These are phyloP conservation scores for Nomada ferruginata DNA, from an alignment of 2,888 invertebrate species.

Conservation along the genomic window DNA sequence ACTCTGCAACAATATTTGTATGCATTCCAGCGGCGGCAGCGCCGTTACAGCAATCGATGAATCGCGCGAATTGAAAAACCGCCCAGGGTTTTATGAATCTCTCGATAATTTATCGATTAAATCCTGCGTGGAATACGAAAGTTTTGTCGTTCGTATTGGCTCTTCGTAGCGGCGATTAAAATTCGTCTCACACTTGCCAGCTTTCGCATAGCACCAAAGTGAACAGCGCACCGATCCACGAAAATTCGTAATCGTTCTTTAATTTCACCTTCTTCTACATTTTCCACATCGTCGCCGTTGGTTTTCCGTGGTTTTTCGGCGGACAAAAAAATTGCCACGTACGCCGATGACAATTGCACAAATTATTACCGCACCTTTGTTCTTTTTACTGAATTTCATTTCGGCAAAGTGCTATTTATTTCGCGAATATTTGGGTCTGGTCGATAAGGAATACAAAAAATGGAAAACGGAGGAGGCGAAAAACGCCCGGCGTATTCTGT, in stretches of 20 bases:
- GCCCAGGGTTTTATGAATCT: constrained; percentile 63
- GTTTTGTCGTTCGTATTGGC: constrained; percentile 24
- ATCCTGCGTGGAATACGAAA: constrained; percentile 68
- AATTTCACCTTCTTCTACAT: constrained; percentile 4
- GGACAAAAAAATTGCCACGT: not conserved
- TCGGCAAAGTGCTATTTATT: not conserved
- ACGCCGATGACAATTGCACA: not conserved
- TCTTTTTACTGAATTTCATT: constrained; percentile 2
- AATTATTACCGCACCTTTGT: not conserved
- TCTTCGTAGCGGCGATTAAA: constrained; percentile 58
- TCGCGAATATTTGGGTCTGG: not conserved
- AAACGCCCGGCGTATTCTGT: not conserved
- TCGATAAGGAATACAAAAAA: not conserved
- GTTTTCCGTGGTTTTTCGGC: not conserved
- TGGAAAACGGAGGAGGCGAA: not conserved
- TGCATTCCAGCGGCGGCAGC: constrained; percentile 51
- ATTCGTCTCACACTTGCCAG: constrained; percentile 64
- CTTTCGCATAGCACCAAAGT: constrained; percentile 34
- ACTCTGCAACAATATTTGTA: constrained; percentile 41
- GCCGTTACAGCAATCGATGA: constrained; percentile 59
- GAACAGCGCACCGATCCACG: constrained; percentile 12
- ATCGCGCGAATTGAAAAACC: constrained; percentile 68
- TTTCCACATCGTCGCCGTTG: not conserved
- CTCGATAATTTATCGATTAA: constrained; percentile 75
- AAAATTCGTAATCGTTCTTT: constrained; percentile 41